phyloP scores from a whole-genome alignment of 2,888 invertebrate species.

The Euplexia lucipara region DNA sequence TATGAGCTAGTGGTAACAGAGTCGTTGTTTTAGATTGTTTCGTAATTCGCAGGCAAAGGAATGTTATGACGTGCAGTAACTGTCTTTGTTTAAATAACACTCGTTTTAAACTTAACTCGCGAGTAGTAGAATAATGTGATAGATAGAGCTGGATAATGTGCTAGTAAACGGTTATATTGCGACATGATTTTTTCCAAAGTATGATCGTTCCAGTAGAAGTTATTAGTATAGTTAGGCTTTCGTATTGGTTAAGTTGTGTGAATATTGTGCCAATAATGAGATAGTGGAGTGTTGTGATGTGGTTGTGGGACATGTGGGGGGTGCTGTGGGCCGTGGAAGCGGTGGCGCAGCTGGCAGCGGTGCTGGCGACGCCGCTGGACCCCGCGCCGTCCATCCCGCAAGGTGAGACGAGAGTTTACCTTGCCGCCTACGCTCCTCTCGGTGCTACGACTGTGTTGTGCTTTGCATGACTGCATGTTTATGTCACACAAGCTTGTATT shows the following conservation, averaged over 20 bases:
- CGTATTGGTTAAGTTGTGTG: constrained; percentile 89
- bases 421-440: constrained; percentile 79
- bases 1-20: constrained; percentile 73
- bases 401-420: constrained; percentile 88
- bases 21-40: constrained; percentile 75
- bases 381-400: constrained; percentile 81
- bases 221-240: constrained; percentile 89
- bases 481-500: constrained; percentile 25
- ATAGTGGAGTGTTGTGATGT: constrained; percentile 91
- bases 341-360: constrained; percentile 82
- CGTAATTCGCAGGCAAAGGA: constrained; percentile 76
- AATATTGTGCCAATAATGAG: constrained; percentile 91
- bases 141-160: constrained; percentile 72
- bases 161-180: constrained; percentile 74
- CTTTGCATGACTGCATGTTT: constrained; percentile 73
- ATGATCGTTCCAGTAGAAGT: constrained; percentile 89
- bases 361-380: constrained; percentile 85
- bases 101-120: constrained; percentile 76
- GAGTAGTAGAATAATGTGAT: constrained; percentile 84
- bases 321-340: constrained; percentile 86
- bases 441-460: constrained; percentile 60
- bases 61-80: constrained; percentile 90
- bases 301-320: constrained; percentile 90
- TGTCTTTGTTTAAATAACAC: constrained; percentile 88
- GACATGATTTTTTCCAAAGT: constrained; percentile 87